Evolutionary conservation across 2,113 vertebrate genomes (phyloP), one percentile per base, ranked within the genome.

Genomic region (Brachypodius melanocephalos): DNA sequence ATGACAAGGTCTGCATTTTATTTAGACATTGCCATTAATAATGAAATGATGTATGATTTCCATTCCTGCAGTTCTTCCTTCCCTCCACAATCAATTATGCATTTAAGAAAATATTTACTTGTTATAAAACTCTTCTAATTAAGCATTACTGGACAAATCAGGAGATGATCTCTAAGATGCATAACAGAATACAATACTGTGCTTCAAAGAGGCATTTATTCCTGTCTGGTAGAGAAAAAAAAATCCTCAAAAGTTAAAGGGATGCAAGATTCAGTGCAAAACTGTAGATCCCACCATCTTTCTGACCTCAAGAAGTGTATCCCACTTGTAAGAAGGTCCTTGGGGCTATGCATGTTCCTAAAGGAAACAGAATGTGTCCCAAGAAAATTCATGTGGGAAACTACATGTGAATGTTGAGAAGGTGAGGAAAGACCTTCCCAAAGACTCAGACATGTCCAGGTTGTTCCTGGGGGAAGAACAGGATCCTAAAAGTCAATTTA

Each of bases 21-120:
- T 98, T 98, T 98, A 98, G 98, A 98, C 97, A 91, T 97, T 97
- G 98, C 97, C 98, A 98, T 98, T 98, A 98, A 98, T 98, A 98
- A 98, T 98, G 97, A 97, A 98, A 97, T 98, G 98, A 98, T 98
- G 96, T 97, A 98, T 98, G 98, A 97, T 97, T 98, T 97, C 97
- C 97, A 98, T 96, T 97, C 97, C 96, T 96, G 97, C 95, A 93
- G 94, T 94, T 98, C 97, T 97, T 98, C 97, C 97, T 98, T 97
- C 96, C 97, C 97, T 94, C 93, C 84, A 96, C 97, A 98, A 98
- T 98, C 97, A 98, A 98, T 98, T 98, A 98, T 96, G 95, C 95
- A 98, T 98, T 98, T 98, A 98, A 98, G 97, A 98, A 98, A 98
- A 98, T 97, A 98, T 98, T 98, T 98, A 96, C 97, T 95, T 95